Conservation (phyloP, 2,888 invertebrate genomes). For the Hydriomena furcata region DNA sequence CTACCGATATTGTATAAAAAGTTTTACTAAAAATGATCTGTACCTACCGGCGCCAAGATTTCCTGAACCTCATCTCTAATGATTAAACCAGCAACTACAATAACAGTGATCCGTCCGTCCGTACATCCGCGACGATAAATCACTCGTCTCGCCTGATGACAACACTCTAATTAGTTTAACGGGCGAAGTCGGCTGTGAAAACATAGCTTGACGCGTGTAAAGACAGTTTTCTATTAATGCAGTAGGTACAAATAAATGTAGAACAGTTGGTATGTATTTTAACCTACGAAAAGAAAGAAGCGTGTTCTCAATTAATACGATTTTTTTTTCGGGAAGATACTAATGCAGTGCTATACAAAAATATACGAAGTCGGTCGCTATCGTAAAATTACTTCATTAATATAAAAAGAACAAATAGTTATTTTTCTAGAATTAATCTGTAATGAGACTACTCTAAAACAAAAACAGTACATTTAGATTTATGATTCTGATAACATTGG, state of each 20-base stretch:
- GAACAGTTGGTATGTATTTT: neutral
- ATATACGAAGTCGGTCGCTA: too few relatives aligned
- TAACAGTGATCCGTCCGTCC: constrained; percentile 21
- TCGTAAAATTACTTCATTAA: too few relatives aligned
- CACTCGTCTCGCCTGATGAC: constrained; percentile 36
- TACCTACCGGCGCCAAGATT: constrained; percentile 7
- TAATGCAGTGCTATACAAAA: too few relatives aligned
- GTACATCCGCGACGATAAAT: constrained; percentile 32
- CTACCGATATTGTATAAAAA: too few relatives aligned
- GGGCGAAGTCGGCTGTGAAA: constrained; percentile 36
- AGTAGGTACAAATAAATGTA: constrained; percentile 1
- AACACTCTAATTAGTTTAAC: constrained; percentile 39
- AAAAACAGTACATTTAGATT: too few relatives aligned
- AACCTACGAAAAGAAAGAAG: too few relatives aligned
- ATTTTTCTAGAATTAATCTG: too few relatives aligned
- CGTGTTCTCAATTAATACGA: too few relatives aligned
- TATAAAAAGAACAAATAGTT: too few relatives aligned
- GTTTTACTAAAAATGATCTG: neutral
- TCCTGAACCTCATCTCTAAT: constrained; percentile 11
- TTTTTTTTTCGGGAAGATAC: too few relatives aligned
- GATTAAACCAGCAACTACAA: constrained; percentile 21
- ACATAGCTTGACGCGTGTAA: constrained; percentile 25
- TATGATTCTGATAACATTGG: too few relatives aligned
- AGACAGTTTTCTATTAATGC: constrained; percentile 27
- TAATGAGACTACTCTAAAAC: too few relatives aligned